Conservation (phyloP, 1,140 invertebrate species). For the Aphelinus certus region DNA sequence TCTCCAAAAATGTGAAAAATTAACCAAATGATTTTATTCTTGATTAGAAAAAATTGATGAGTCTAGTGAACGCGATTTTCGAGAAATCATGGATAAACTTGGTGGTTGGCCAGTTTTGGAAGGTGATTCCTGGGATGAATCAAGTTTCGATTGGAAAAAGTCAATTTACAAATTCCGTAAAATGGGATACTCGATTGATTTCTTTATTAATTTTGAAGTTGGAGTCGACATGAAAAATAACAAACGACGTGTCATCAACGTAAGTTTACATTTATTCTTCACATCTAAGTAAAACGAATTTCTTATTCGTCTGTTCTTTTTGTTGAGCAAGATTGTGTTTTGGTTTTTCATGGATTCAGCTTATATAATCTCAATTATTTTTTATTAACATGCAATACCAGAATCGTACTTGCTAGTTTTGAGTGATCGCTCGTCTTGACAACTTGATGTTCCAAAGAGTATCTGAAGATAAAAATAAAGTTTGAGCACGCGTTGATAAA, state of each 20-base stretch:
- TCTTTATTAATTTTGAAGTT: conserved; percentile 88
- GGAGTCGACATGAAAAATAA: conserved; percentile 89
- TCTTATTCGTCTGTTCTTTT: background rate
- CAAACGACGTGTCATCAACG: conserved; percentile 82
- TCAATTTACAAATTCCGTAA: conserved; percentile 81
- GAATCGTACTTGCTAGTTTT: too few species aligned
- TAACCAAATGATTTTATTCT: background rate
- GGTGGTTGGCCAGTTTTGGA: conserved; percentile 91
- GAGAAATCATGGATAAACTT: conserved; percentile 72
- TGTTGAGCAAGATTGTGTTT: background rate
- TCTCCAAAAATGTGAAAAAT: background rate
- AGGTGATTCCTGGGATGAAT: conserved; percentile 77
- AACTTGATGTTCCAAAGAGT: too few species aligned
- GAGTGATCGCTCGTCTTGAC: too few species aligned
- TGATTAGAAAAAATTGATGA: conserved; percentile 18
- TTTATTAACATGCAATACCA: background rate
- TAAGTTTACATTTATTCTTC: conserved; percentile 65
- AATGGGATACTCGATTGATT: conserved; percentile 87
- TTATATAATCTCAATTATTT: too few species aligned
- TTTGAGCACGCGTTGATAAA: too few species aligned
- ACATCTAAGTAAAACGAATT: background rate
- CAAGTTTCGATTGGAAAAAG: conserved; percentile 80
- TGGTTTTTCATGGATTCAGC: too few species aligned
- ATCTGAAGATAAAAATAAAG: too few species aligned
- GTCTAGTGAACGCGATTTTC: conserved; percentile 17